Percentiles rank a stretch among this genome's conserved stretches.
phyloP scores from a whole-genome alignment of 2,797 vertebrate genomes.

The Scleropages formosus region DNA sequence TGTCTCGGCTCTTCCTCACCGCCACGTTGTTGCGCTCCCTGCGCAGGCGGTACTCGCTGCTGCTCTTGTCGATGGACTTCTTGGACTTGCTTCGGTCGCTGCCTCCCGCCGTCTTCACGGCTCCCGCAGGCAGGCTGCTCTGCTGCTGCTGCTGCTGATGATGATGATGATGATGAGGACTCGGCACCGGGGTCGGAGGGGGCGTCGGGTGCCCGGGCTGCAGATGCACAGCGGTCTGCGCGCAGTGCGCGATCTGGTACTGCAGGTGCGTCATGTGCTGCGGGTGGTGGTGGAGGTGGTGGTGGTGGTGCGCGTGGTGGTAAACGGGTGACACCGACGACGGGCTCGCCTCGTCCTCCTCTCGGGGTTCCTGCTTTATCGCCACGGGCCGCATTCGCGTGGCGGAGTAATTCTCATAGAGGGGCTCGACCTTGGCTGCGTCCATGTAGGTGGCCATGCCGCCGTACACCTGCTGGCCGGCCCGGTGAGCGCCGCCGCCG shows the following conservation, averaged over 20 bases:
- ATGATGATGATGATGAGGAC: slow-evolving; percentile 86
- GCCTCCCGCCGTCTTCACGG: slow-evolving; percentile 69
- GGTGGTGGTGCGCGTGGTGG: slow-evolving; percentile 62
- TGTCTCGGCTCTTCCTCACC: slow-evolving; percentile 93
- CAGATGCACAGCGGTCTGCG: slow-evolving; percentile 92
- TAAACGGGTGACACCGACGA: slow-evolving; percentile 67
- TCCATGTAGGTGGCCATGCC: slow-evolving; percentile 74
- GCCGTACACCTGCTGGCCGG: slow-evolving; percentile 68
- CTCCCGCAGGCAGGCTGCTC: slow-evolving; percentile 52
- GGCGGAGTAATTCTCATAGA: slow-evolving; percentile 75
- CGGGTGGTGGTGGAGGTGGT: slow-evolving; percentile 66
- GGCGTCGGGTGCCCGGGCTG: slow-evolving; percentile 92
- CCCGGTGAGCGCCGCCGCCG: slow-evolving; percentile 43
- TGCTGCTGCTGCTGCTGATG: too few species aligned
- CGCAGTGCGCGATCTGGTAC: slow-evolving; percentile 94
- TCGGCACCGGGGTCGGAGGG: slow-evolving; percentile 90
- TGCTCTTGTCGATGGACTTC: slow-evolving; percentile 90
- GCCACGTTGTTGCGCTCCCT: slow-evolving; percentile 97
- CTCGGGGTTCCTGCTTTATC: slow-evolving; percentile 89
- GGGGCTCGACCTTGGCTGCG: slow-evolving; percentile 78
- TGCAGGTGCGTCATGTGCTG: slow-evolving; percentile 86
- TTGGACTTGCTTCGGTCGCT: slow-evolving; percentile 76
- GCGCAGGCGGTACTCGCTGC: slow-evolving; percentile 88
- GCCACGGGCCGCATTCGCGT: slow-evolving; percentile 77
- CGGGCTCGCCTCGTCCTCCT: slow-evolving; percentile 79